Base-by-base conservation (phyloP, 1,140 invertebrate genomes). In the Papilio glaucus region DNA sequence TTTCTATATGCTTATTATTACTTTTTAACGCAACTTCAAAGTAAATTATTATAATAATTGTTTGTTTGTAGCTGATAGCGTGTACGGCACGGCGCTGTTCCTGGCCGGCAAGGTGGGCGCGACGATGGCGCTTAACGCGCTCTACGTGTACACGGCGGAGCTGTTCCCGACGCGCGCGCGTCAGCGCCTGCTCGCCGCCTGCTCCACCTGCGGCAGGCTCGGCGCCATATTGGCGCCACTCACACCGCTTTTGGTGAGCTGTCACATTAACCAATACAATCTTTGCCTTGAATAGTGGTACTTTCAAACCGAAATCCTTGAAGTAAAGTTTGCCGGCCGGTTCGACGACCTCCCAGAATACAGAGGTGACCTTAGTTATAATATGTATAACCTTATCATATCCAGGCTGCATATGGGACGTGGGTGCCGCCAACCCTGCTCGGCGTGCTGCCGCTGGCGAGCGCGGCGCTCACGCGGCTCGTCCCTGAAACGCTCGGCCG, bases 121-220 rank as follows among this genome's bases (percentile, higher is more conserved):
- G 15, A 89, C 89, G 4, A 89, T 89, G 89, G 77, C 89, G 24
- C 80, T 91, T 81, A 89, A 89, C 83, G 86, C 85, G 18, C 87
- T 91, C 68, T 91, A 91, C 82, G 86, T 91, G 77, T 91, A 91
- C 78, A 91, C 86, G n/a, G 87, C 89, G 0, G 89, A 91, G 79
- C 79, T 91, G 81, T 89, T 89, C 79, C 89, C 89, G 1, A 91
- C 89, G 72, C 74, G 85, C 37, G 87, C 89, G 18, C 82, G 89
- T 2, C 87, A 91, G 77, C 81, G 87, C 7, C 81, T 91, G 79
- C 82, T 89, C 2, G 89, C 89, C 53, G 81, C 84, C 7, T 89
- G 89, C 80, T 91, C 89, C 53, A 83, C 86, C 7, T 73, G 79
- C 62, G 89, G 89, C 74, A 77, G 89, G 13, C 21, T 90, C 21